Evolutionary conservation across 2,113 vertebrate genomes (phyloP).

Genomic region (Poecile atricapillus): DNA sequence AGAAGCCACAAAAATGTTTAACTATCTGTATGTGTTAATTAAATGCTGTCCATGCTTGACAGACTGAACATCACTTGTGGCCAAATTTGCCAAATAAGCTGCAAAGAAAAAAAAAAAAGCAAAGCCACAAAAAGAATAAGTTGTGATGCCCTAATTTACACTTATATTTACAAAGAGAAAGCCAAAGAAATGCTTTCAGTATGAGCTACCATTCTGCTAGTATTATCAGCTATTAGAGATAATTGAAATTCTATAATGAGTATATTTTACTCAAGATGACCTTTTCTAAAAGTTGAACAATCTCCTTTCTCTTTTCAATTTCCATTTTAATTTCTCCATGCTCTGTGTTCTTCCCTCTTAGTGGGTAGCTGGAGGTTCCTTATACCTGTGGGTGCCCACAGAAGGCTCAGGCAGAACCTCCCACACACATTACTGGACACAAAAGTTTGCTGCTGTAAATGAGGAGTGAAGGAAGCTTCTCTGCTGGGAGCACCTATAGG

Average conservation of each 20-base stretch:
- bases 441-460: not conserved
- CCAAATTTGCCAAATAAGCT: not conserved
- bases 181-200: not conserved
- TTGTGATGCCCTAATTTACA: not conserved
- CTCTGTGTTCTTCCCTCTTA: not conserved
- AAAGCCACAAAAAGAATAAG: not conserved
- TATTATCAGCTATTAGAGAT: not conserved
- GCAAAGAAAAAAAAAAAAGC: not conserved
- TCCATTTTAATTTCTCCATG: not conserved
- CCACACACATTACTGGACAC: not conserved
- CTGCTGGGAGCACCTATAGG: not conserved
- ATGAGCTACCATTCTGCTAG: not conserved
- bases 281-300: not conserved
- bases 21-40: slow-evolving; percentile 15
- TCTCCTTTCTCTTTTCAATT: not conserved
- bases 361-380: not conserved
- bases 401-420: not conserved
- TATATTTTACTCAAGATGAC: not conserved
- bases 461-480: not conserved
- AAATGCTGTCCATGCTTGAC: not conserved
- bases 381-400: not conserved
- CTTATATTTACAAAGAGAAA: not conserved
- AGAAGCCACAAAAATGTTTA: slow-evolving; percentile 12
- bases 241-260: not conserved
- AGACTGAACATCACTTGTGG: not conserved